Evolutionary conservation across 35 echinoderm and acorn worm genomes (phyloP), one percentile per base, ranked within the genome.

Genomic region (Apostichopus japonicus): DNA sequence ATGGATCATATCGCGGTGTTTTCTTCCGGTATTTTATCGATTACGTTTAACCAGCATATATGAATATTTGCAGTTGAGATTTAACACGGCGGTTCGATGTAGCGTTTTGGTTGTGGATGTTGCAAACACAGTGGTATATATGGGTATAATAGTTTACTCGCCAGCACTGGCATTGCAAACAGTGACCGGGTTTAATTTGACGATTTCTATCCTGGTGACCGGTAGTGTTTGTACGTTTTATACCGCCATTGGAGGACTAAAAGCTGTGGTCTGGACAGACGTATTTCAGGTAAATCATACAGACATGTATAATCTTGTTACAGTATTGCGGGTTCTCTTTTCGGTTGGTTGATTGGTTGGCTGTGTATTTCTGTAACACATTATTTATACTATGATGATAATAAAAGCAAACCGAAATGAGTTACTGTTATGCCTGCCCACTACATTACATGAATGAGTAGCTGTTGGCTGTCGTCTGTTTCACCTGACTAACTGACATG

Each of bases 211-310:
- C 10, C 9, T 89, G 10, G 24, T 25, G 0, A 63, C 63, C 13
- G 86, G 86, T 51, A 5, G 57, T 10, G 67, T 75, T 4, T 88
- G 86, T 24, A 88, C 86, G 21, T 89, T 89, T 22, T 89, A 89
- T 22, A 89, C 86, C 8, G 44, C 61, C 16, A 59, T 89, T 27
- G 86, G 86, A 75, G 86, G 86, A 1, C 33, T 89, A 19, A 89
- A 89, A 72, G 86, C 86, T 33, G 67, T 72, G 13, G 19, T 89
- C 16, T 89, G 86, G 86, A 89, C 86, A 17, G 86, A 65, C 8
- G 86, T 89, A 8, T 89, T 89, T 72, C 86, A 89, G 63, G 86
- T 89, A 72, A 89, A n/a, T 10, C 57, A 61, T 61, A 13, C 7
- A 61, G 57, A 61, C 13, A 13, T 13, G 13, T 61, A 10, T 61